Evolutionary conservation across 2,113 vertebrate genomes (phyloP).

Genomic region (Girardinichthys multiradiatus): DNA sequence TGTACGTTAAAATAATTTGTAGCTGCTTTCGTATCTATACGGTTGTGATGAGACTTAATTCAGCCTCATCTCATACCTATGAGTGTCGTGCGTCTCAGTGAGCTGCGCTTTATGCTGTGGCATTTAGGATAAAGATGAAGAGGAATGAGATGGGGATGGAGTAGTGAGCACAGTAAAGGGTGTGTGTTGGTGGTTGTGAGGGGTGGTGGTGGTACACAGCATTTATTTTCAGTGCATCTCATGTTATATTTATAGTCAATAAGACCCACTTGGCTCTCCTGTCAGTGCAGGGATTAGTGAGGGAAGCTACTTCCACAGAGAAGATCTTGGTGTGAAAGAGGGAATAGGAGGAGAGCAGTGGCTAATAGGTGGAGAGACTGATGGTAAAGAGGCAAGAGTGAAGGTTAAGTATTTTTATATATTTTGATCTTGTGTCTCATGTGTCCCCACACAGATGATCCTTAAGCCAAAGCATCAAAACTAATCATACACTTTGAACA

Average conservation of each 20-base stretch:
- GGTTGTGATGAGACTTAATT: conserved; percentile 46
- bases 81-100: conserved; percentile 40
- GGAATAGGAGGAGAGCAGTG: conserved; percentile 29
- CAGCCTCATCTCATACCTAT: conserved; percentile 28
- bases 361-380: conserved; percentile 26
- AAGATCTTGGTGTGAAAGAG: conserved; percentile 38
- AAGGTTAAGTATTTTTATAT: neutral
- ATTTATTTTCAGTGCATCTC: conserved; percentile 81
- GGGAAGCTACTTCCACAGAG: conserved; percentile 68
- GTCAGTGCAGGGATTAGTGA: conserved; percentile 80
- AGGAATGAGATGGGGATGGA: conserved; percentile 53
- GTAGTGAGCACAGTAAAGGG: conserved; percentile 41
- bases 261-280: conserved; percentile 81
- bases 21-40: conserved; percentile 24
- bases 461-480: neutral
- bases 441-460: neutral
- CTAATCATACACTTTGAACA: too few species aligned
- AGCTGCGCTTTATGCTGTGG: conserved; percentile 58
- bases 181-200: conserved; percentile 6
- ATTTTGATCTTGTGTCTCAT: too few species aligned
- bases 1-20: conserved; percentile 52
- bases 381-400: conserved; percentile 29
- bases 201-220: conserved; percentile 29
- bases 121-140: conserved; percentile 68
- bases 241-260: conserved; percentile 86